Percentiles rank a stretch among this genome's conserved stretches.
Evolutionary conservation across 2,113 vertebrate genomes (phyloP).

Genomic region (Sinocyclocheilus anshuiensis): DNA sequence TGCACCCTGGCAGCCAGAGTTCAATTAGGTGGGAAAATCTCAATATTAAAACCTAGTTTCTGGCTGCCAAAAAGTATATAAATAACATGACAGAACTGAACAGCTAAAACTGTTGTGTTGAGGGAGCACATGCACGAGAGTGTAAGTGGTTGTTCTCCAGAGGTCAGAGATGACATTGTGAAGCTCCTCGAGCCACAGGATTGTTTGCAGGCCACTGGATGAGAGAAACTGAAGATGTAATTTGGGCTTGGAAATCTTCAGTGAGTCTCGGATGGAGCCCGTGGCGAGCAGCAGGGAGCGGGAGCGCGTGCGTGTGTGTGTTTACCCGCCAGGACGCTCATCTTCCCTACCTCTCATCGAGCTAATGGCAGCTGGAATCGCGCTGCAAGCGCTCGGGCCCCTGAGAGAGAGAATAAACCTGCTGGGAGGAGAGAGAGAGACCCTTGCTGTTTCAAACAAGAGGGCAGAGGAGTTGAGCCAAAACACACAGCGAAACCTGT

Average conservation of each 20-base stretch:
- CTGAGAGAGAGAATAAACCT: conserved; percentile 36
- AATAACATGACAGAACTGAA: neutral
- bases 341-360: conserved; percentile 53
- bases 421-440: conserved; percentile 3
- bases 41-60: neutral
- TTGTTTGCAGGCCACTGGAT: neutral
- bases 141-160: neutral
- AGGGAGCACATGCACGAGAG: neutral
- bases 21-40: too few relatives aligned
- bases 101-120: neutral
- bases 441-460: conserved; percentile 22
- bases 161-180: conserved; percentile 21
- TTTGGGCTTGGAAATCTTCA: conserved; percentile 54
- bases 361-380: conserved; percentile 49
- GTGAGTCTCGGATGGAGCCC: conserved; percentile 45
- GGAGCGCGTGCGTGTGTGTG: neutral
- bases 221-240: conserved; percentile 54
- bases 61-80: neutral
- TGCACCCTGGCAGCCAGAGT: neutral
- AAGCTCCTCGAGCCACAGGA: neutral
- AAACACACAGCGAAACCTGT: neutral
- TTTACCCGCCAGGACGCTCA: conserved; percentile 60
- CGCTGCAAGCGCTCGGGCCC: conserved; percentile 41
- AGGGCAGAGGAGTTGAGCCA: conserved; percentile 5
- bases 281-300: conserved; percentile 53